Evolutionary conservation across 1,140 invertebrate species (phyloP).

Genomic region (Nasonia vitripennis): DNA sequence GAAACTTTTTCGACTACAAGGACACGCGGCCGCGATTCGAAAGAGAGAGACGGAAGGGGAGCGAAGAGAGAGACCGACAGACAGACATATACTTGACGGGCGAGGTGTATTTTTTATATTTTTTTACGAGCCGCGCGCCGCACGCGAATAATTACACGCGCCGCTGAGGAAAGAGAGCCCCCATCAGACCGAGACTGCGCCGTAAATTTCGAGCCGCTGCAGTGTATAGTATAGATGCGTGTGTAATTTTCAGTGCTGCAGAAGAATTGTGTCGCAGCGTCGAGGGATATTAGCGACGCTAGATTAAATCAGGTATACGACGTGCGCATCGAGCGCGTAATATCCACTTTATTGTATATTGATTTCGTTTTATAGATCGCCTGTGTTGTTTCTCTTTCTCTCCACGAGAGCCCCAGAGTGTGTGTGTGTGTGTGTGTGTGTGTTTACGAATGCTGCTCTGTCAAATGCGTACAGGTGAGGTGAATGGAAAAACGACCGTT

Average conservation of each 20-base stretch:
- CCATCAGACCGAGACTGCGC: not conserved
- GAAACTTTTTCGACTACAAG: not conserved
- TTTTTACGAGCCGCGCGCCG: not conserved
- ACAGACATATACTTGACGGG: not conserved
- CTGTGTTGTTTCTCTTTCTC: not conserved
- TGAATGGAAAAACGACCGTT: not conserved
- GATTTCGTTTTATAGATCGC: not conserved
- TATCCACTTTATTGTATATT: not conserved
- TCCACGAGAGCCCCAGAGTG: too few species aligned
- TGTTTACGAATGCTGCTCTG: not conserved
- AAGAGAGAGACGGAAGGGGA: not conserved
- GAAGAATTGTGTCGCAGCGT: not conserved
- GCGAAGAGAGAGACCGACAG: not conserved
- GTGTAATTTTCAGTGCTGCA: not conserved
- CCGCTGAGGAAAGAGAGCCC: not conserved
- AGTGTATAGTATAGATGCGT: not conserved
- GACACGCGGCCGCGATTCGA: not conserved
- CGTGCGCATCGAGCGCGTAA: not conserved
- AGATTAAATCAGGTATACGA: not conserved
- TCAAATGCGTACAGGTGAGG: not conserved
- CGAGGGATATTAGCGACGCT: not conserved
- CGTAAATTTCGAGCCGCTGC: not conserved
- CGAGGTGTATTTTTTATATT: not conserved
- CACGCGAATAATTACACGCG: slow-evolving; percentile 2
- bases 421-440: not conserved